Conservation (phyloP, 2,888 invertebrate genomes). For the Ophioninae sp. region DNA sequence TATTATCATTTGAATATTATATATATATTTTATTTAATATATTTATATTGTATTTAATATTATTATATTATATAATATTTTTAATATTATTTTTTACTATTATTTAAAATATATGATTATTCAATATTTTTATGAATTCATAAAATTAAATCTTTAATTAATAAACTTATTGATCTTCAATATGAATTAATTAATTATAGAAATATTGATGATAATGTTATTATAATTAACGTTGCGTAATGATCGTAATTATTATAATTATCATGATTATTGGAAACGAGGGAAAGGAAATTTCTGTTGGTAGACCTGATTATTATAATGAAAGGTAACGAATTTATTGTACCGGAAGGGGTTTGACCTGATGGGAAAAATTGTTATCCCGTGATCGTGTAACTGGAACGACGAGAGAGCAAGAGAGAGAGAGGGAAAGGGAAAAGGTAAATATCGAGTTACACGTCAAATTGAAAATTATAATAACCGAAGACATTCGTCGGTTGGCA, state of each 20-base stretch:
- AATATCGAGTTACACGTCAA: constrained; percentile 57
- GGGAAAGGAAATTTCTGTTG: not conserved
- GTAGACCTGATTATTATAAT: constrained; percentile 14
- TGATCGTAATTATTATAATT: not conserved
- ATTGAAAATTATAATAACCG: constrained; percentile 56
- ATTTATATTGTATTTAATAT: too few relatives aligned
- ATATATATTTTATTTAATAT: too few relatives aligned
- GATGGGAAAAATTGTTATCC: constrained; percentile 46
- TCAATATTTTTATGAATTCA: too few relatives aligned
- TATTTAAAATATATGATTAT: too few relatives aligned
- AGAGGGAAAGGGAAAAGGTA: constrained; percentile 7
- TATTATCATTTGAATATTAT: too few relatives aligned
- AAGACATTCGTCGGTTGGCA: constrained; percentile 3
- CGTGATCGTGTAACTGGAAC: constrained; percentile 47
- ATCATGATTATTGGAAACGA: not conserved
- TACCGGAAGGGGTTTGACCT: constrained; percentile 31
- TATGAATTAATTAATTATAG: too few relatives aligned
- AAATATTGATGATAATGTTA: too few relatives aligned
- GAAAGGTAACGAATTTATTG: constrained; percentile 42
- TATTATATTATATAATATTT: too few relatives aligned
- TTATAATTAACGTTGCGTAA: too few relatives aligned
- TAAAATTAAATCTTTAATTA: too few relatives aligned
- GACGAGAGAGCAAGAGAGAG: constrained; percentile 5
- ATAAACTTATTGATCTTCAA: too few relatives aligned
- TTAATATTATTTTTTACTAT: too few relatives aligned